Evolutionary conservation across 2,113 vertebrate genomes (phyloP), one percentile per base, ranked within the genome.

Genomic region (Phaethornis superciliosus): DNA sequence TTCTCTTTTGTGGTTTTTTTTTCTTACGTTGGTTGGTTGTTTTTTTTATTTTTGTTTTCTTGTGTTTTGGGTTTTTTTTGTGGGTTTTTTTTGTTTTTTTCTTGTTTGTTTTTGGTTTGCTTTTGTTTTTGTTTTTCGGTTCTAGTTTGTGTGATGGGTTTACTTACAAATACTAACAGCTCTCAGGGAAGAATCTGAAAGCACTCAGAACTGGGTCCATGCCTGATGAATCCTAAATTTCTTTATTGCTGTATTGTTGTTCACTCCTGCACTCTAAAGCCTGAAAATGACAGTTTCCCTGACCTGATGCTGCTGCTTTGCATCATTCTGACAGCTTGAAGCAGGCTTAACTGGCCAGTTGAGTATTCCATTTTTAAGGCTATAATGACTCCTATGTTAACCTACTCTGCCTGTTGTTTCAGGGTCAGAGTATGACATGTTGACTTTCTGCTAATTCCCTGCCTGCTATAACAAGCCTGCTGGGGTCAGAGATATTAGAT

Each of bases 331-430:
- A 79, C 88, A 95, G 71, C 37, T 76, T 3, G 2, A 96, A 92
- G 52, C 44, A 85, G 58, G 13, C 42, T 88, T 93, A 95, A 79
- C 70, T 3, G 16, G 51, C 49, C 89, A 81, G 35, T 46, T 83
- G 67, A 72, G 60, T 56, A 81, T 89, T 93, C 52, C 12, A 58
- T 94, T 89, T 94, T 85, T 78, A 95, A 85, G 85, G 33, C 28
- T 69, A 47, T 91, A 91, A 78, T 60, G 68, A 81, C 58, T 96
- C 62, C 33, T 94, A 20, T 87, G 91, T 85, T 94, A 94, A 91
- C 72, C 90, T 87, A 30, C 55, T 72, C 76, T 76, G 15, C 42
- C 65, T 89, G 78, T 75, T 94, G 72, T 88, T 75, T 81, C 42
- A 35, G 67, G 80, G 75, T 94, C 82, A 93, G 52, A 47, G 26